A percentile compares a stretch with the other conserved stretches of the same genome.
These are phyloP conservation scores for Eucera pruinosa DNA, from an alignment of 2,888 invertebrate species.

Conservation along the genomic window DNA sequence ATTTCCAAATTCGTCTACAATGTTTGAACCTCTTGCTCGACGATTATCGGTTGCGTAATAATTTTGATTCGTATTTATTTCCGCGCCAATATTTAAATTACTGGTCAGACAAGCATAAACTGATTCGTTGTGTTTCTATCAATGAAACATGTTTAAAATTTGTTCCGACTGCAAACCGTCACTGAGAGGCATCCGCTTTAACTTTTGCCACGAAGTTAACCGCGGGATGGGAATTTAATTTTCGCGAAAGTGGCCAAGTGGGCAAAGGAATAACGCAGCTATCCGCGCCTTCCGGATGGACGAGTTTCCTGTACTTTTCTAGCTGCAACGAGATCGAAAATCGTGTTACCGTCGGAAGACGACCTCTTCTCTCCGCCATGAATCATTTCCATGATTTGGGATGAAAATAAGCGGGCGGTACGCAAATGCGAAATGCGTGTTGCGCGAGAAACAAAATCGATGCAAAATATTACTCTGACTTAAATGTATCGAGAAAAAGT, in stretches of 20 bases:
- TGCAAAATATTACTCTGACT: conserved; percentile 8
- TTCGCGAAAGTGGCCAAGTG: conserved; percentile 9
- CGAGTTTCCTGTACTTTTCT: conserved; percentile 10
- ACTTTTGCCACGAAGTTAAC: conserved; percentile 5
- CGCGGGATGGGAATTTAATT: conserved; percentile 33
- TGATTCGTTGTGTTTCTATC: background rate
- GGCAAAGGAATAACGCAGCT: conserved; percentile 8
- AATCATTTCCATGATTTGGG: conserved; percentile 24
- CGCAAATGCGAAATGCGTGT: conserved; percentile 28
- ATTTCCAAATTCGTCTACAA: too few relatives aligned
- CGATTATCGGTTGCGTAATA: too few relatives aligned
- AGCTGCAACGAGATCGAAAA: conserved; percentile 21
- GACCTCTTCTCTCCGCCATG: conserved; percentile 10
- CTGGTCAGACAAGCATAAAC: too few relatives aligned
- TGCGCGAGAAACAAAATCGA: background rate
- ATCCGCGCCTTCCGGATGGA: conserved; percentile 11
- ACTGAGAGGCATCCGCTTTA: conserved; percentile 1
- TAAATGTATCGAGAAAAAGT: background rate
- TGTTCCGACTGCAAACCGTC: background rate
- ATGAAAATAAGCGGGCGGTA: conserved; percentile 17
- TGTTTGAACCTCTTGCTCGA: too few relatives aligned
- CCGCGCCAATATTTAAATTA: too few relatives aligned
- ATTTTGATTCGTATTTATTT: too few relatives aligned
- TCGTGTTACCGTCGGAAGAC: conserved; percentile 13
- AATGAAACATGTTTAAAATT: background rate